Conservation (phyloP, 2,113 vertebrate genomes). For the Platichthys stellatus region DNA sequence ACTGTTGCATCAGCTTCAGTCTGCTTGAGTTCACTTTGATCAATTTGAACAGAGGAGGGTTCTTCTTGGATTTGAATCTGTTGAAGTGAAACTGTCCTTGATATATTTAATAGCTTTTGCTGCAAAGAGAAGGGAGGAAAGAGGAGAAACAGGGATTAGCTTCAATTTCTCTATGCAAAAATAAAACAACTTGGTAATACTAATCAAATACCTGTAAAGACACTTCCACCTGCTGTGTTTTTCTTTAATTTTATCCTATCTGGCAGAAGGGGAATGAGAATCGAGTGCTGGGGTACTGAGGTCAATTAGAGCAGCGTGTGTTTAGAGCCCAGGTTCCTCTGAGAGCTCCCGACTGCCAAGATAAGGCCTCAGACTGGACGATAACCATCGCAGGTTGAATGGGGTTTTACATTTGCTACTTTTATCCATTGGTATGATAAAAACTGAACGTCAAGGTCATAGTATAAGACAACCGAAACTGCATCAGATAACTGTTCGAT, state of each 20-base stretch:
- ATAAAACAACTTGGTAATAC: not conserved
- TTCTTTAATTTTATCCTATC: slow-evolving; percentile 9
- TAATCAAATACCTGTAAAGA: slow-evolving; percentile 1
- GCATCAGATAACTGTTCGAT: slow-evolving; percentile 34
- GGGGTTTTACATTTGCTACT: slow-evolving; percentile 36
- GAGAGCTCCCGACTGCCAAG: slow-evolving; percentile 51
- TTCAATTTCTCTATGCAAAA: slow-evolving; percentile 16
- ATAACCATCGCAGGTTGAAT: slow-evolving; percentile 58
- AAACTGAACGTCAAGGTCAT: slow-evolving; percentile 50
- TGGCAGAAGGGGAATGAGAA: slow-evolving; percentile 46
- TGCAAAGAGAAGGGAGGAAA: slow-evolving; percentile 33
- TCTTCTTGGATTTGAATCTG: slow-evolving; percentile 72
- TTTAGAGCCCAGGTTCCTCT: slow-evolving; percentile 51
- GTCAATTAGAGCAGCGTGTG: slow-evolving; percentile 55
- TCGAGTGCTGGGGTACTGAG: slow-evolving; percentile 29
- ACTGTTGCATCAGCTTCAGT: slow-evolving; percentile 40
- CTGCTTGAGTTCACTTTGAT: slow-evolving; percentile 28
- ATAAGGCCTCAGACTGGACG: slow-evolving; percentile 45
- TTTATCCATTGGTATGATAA: slow-evolving; percentile 45
- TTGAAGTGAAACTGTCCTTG: slow-evolving; percentile 43
- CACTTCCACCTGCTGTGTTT: slow-evolving; percentile 8
- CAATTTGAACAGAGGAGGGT: slow-evolving; percentile 26
- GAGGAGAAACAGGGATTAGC: not conserved
- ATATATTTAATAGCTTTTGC: slow-evolving; percentile 67
- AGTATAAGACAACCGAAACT: slow-evolving; percentile 46